Conservation (phyloP, 2,888 invertebrate species). For the Girardia tigrina region DNA sequence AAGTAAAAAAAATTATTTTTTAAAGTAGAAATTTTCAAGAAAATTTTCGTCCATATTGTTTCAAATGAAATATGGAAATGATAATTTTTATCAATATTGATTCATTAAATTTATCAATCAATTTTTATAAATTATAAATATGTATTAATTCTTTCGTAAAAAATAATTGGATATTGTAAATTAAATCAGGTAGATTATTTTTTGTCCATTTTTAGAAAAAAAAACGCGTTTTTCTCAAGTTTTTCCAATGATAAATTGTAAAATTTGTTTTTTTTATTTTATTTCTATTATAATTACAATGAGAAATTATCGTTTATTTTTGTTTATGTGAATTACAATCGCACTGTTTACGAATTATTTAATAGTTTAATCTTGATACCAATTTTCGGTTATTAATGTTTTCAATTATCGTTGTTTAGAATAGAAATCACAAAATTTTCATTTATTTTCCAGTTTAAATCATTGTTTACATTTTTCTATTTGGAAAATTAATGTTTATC, state of each 20-base stretch:
- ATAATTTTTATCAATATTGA: not conserved
- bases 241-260: too few species aligned
- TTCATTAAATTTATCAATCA: not conserved
- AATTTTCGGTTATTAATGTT: conserved; percentile 20
- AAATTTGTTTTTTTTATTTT: too few species aligned
- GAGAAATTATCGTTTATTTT: not conserved
- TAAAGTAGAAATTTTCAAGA: not conserved
- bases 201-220: too few species aligned
- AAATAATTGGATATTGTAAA: too few species aligned
- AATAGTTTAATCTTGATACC: conserved; percentile 23
- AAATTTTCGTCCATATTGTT: not conserved
- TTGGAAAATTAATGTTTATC: not conserved
- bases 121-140: not conserved
- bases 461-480: not conserved
- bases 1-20: not conserved
- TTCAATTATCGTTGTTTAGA: not conserved
- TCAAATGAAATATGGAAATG: too few species aligned
- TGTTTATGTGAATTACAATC: conserved; percentile 23
- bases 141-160: too few species aligned
- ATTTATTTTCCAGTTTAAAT: not conserved
- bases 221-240: too few species aligned
- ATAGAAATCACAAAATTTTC: not conserved
- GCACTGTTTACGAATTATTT: conserved; percentile 23
- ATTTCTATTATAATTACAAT: too few species aligned
- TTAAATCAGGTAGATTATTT: too few species aligned